phyloP scores from a whole-genome alignment of 2,888 invertebrate species.

The Oxystoma pomonae region DNA sequence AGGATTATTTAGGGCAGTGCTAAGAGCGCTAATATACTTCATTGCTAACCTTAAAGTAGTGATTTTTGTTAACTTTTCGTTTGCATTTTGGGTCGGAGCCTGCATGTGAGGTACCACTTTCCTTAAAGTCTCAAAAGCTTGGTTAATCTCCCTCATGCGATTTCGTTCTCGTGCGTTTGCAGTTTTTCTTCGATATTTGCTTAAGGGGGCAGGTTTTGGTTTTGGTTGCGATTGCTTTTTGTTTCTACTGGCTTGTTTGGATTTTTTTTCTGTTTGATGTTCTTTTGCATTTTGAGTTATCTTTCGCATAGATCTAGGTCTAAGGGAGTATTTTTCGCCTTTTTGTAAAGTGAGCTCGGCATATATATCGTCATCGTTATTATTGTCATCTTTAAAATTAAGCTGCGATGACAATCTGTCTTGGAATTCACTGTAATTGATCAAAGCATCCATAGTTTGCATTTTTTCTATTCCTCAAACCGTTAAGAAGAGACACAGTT shows the following conservation, averaged over 20 bases:
- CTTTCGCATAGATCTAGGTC: slow-evolving; percentile 61
- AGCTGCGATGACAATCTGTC: slow-evolving; percentile 28
- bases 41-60: slow-evolving; percentile 83
- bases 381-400: slow-evolving; percentile 43
- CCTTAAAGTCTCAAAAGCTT: slow-evolving; percentile 79
- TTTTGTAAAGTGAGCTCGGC: slow-evolving; percentile 30
- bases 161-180: slow-evolving; percentile 85
- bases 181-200: slow-evolving; percentile 85
- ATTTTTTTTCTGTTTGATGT: slow-evolving; percentile 11
- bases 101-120: slow-evolving; percentile 67
- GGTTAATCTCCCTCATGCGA: slow-evolving; percentile 87
- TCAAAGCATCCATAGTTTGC: slow-evolving; percentile 19
- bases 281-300: slow-evolving; percentile 47
- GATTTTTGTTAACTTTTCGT: slow-evolving; percentile 85
- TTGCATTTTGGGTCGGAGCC: slow-evolving; percentile 50
- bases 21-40: slow-evolving; percentile 78
- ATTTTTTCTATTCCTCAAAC: background rate
- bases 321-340: slow-evolving; percentile 63
- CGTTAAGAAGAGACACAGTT: background rate
- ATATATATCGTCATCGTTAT: slow-evolving; percentile 44
- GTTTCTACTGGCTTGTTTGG: background rate
- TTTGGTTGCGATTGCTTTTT: slow-evolving; percentile 42
- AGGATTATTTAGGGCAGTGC: slow-evolving; percentile 53
- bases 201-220: slow-evolving; percentile 68
- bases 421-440: slow-evolving; percentile 27